Evolutionary conservation across 2,888 invertebrate species (phyloP), one percentile per base, ranked within the genome.

Genomic region (Dicyrtoma fusca): DNA sequence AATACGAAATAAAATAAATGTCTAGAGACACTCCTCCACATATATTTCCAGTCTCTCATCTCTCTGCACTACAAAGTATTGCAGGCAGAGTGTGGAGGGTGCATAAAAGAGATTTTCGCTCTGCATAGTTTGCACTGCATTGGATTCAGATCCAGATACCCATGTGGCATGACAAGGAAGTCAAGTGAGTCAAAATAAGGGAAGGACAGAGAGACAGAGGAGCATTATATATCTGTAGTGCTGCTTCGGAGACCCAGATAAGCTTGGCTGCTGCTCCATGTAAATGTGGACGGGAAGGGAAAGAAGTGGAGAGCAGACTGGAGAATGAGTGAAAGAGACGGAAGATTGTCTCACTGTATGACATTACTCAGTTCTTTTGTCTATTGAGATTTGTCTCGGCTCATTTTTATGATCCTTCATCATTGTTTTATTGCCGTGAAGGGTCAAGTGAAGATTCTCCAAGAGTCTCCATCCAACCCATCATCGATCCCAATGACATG

Each of bases 351-450:
- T 21, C 25, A 47, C 45, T 26, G n/a, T 34, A 5, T 64, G 14
- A 34, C 34, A 34, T 34, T 34, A 34, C 34, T 34, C 34, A 34
- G 34, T 34, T 47, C 47, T 68, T 23, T 68, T 74, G 74, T 78
- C 76, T 78, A 78, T 78, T 76, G 78, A 78, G 77, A 77, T 79
- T 78, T 79, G 77, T 79, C 76, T 78, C 75, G 76, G 76, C 73
- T 79, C 77, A 77, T 78, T 79, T 34, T 79, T 79, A 79, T 79
- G 72, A 75, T 75, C 77, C 75, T 78, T 78, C 79, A 79, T 79
- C 79, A 79, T 79, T 79, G 79, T 78, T 79, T 79, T 79, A 79
- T 78, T 77, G 75, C 79, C 73, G 63, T 62, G 63, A 71, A 71
- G 71, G 71, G 72, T 72, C 72, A 72, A 66, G 66, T 64, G 66